These are phyloP conservation scores for Cynaeus angustus DNA, from an alignment of 2,888 invertebrate genomes.

Conservation along the genomic window DNA sequence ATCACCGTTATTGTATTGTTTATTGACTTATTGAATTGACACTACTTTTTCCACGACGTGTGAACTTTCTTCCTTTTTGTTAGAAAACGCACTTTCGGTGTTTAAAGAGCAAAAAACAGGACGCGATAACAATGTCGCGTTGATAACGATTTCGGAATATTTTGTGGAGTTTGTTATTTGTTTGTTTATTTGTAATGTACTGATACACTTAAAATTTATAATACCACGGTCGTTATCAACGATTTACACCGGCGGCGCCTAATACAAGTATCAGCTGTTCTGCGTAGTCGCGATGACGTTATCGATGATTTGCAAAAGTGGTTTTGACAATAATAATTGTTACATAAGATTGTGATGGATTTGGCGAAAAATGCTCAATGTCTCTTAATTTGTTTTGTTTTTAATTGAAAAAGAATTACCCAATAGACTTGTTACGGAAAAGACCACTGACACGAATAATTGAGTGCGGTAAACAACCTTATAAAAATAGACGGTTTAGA, in stretches of 20 bases:
- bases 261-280: conserved; percentile 47
- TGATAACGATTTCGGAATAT: conserved; percentile 38
- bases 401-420: conserved; percentile 22
- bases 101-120: conserved; percentile 12
- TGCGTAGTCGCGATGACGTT: conserved; percentile 30
- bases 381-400: conserved; percentile 3
- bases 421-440: conserved; percentile 28
- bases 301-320: conserved; percentile 39
- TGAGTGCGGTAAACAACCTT: conserved; percentile 32
- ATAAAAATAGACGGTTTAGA: conserved; percentile 33
- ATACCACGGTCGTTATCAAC: conserved; percentile 42
- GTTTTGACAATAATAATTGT: background rate
- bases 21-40: conserved; percentile 12
- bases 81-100: conserved; percentile 1
- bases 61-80: background rate
- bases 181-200: conserved; percentile 45
- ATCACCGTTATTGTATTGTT: conserved; percentile 22
- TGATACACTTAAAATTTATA: conserved; percentile 45
- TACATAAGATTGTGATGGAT: conserved; percentile 11
- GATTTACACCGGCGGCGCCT: conserved; percentile 49
- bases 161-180: conserved; percentile 38
- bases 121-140: conserved; percentile 19
- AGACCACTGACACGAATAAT: conserved; percentile 37
- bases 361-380: background rate
- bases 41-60: background rate